Percentiles rank a stretch among this genome's conserved stretches.
These are phyloP conservation scores for Pinctada fucata DNA, from an alignment of 2,888 invertebrate genomes.

Conservation along the genomic window DNA sequence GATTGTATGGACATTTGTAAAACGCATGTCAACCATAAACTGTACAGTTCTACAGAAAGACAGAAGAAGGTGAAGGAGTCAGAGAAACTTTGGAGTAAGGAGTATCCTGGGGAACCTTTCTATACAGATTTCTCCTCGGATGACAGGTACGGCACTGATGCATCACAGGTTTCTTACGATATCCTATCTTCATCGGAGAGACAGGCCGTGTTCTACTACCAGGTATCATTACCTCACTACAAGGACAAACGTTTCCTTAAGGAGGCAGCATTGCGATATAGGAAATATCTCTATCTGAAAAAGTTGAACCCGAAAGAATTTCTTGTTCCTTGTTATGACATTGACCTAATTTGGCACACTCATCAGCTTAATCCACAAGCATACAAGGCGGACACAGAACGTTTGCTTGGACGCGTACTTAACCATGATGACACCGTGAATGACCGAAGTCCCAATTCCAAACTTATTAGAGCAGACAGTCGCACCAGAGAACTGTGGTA, in stretches of 20 bases:
- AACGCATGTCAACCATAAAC: slow-evolving; percentile 76
- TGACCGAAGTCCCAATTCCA: slow-evolving; percentile 76
- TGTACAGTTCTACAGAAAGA: slow-evolving; percentile 69
- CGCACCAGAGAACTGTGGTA: slow-evolving; percentile 78
- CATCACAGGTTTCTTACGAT: slow-evolving; percentile 70
- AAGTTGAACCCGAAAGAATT: slow-evolving; percentile 76
- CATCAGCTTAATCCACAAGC: slow-evolving; percentile 77
- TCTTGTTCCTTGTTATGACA: slow-evolving; percentile 79
- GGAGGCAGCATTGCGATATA: slow-evolving; percentile 76
- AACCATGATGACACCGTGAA: slow-evolving; percentile 79
- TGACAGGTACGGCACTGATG: background rate
- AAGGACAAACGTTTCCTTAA: slow-evolving; percentile 76
- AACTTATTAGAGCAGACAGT: slow-evolving; percentile 76
- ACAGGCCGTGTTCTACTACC: slow-evolving; percentile 78
- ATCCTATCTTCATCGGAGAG: slow-evolving; percentile 75
- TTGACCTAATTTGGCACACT: slow-evolving; percentile 79
- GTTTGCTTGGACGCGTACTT: slow-evolving; percentile 73
- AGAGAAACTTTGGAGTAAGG: slow-evolving; percentile 65
- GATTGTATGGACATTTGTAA: slow-evolving; percentile 69
- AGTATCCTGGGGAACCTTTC: slow-evolving; percentile 70
- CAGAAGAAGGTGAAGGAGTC: slow-evolving; percentile 65
- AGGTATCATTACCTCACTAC: slow-evolving; percentile 79
- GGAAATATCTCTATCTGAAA: slow-evolving; percentile 77
- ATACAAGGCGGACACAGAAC: slow-evolving; percentile 71
- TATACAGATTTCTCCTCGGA: slow-evolving; percentile 51